phyloP scores from a whole-genome alignment of 2,888 invertebrate genomes.

The Rotaria magnacalcarata region DNA sequence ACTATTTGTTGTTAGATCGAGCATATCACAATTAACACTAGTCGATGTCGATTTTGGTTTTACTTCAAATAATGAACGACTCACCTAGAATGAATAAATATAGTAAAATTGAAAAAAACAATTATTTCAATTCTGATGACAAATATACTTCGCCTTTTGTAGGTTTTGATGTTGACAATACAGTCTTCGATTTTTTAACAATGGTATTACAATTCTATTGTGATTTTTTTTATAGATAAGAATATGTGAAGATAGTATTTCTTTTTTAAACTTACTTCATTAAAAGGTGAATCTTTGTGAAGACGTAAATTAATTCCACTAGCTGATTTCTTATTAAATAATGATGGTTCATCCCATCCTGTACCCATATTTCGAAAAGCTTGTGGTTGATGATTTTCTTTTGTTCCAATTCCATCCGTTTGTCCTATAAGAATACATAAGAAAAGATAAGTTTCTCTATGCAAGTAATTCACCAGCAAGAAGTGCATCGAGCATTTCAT shows the following conservation, averaged over 20 bases:
- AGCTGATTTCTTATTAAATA: neutral
- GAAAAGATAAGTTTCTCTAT: too few relatives aligned
- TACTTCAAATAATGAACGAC: neutral
- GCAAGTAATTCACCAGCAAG: neutral
- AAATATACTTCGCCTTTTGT: neutral
- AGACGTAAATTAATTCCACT: neutral
- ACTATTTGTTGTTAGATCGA: neutral
- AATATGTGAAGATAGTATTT: neutral
- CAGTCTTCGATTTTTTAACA: neutral
- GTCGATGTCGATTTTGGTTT: neutral
- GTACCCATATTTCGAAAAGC: neutral
- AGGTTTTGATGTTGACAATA: neutral
- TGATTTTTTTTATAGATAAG: too few relatives aligned
- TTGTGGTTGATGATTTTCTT: neutral
- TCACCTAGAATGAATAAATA: neutral
- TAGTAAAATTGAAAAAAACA: too few relatives aligned
- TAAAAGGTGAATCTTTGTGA: neutral
- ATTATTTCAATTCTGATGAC: too few relatives aligned
- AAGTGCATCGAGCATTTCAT: conserved; percentile 24
- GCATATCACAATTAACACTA: neutral
- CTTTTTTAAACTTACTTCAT: neutral
- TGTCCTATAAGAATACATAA: neutral
- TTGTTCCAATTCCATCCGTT: neutral
- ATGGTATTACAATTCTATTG: neutral
- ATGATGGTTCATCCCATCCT: neutral